Evolutionary conservation across 1,140 invertebrate genomes (phyloP), one percentile per base, ranked within the genome.

Genomic region (Vanessa atalanta): DNA sequence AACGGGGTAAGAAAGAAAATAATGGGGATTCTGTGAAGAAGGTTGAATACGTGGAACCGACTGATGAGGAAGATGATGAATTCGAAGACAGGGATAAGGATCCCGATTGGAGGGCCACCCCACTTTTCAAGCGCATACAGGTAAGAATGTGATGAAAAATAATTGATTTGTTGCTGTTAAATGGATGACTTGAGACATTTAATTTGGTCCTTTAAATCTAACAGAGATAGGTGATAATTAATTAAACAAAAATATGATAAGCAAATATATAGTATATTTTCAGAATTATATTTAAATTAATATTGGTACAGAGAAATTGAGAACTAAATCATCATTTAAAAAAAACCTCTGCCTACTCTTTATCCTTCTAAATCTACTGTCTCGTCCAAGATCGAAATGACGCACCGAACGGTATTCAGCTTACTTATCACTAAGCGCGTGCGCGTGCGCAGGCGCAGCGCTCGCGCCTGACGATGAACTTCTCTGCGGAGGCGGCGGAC

Each of bases 31-130:
- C 73, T 3, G 53, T 73, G 3, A 89, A 85, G 66, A 87, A 83
- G 63, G 70, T 80, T 64, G 90, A 82, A 76, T 87, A 87, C 50
- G 70, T 79, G n/a, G 89, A 84, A n/a, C 79, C 80, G 0, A 85
- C 85, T 23, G 87, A 88, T 51, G 92, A 94, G 6, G 88, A 88
- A 47, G 86, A 91, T 0, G 88, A 90, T 15, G 86, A 88, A 1
- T 75, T 83, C n/a, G 86, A 93, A 14, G 94, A 95, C 70, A 86
- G 79, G 0, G 87, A 93, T 3, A 93, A 94, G 53, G 95, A 96
- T 89, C 95, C 96, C 0, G 96, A 96, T 82, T 96, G 96, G 96
- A 89, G 80, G 16, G 93, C 93, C 69, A 96, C 95, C 8, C 95
- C 95, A 5, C 79, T 95, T 6, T 87, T 88, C 68, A 92, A 92